Base-by-base conservation (phyloP, 2,113 vertebrate genomes). In the Myrmecophaga tridactyla region DNA sequence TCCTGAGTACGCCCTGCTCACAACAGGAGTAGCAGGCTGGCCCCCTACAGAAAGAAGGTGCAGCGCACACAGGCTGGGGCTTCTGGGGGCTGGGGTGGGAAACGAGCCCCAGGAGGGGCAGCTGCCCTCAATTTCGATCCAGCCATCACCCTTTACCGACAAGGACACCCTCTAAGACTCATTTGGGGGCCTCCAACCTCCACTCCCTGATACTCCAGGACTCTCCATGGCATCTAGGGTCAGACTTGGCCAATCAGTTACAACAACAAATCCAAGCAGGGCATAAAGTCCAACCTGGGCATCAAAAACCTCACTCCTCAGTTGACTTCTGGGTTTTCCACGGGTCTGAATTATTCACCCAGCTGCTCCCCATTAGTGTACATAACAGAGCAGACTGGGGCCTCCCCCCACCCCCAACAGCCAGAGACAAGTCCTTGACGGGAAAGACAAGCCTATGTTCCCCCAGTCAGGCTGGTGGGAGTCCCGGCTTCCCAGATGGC, bases 341-440 rank as follows among this genome's bases (percentile, higher is more conserved):
- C 56, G 56, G 77, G 34, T 94, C 86, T 91, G 76, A 94, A 70
- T 96, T 94, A 94, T 78, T 92, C 94, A 96, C 75, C 31, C 7
- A 15, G 36, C 60, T 78, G 88, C 31, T 95, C 84, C 78, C 58
- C 62, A 13, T 65, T 34, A 25, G 31, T 20, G 63, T 39, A 2
- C 18, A 20, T 7, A 39, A 93, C 25, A 39, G 43, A 82, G 58
- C 4, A 15, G 60, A 58, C 14, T 6, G 63, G 73, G 31, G n/a
- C 43, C 34, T n/a, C 27, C 69, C 65, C 29, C 36, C 21, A 20
- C 8, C 56, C 56, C 56, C 56, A 58, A 21, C 56, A 41, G 36
- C 39, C 58, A 86, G 0, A 91, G 69, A 80, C 7, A 41, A 31
- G 75, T 15, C 62, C 23, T 53, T 48, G 2, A 39, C 34, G 48